Conservation (phyloP, 2,888 invertebrate genomes). For the Apodemia hepburni region DNA sequence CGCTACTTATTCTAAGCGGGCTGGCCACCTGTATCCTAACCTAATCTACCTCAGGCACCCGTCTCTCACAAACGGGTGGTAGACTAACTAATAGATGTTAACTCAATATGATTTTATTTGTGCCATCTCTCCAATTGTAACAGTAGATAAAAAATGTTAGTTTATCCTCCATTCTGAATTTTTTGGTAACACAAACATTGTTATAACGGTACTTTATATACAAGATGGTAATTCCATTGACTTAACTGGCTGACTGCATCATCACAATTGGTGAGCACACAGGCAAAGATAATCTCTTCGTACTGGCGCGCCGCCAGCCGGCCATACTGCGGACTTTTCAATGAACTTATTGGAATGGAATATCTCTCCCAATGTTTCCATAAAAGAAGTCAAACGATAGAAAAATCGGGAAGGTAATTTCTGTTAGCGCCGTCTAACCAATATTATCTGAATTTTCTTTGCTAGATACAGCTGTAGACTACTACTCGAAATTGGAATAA, state of each 20-base stretch:
- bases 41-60: too few relatives aligned
- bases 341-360: constrained; percentile 73
- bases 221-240: neutral
- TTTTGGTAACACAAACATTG: constrained; percentile 21
- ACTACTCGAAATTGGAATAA: neutral
- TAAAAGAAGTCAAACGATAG: constrained; percentile 71
- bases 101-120: too few relatives aligned
- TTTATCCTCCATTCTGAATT: too few relatives aligned
- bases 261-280: constrained; percentile 67
- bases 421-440: constrained; percentile 23
- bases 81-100: too few relatives aligned
- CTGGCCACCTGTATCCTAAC: too few relatives aligned
- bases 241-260: constrained; percentile 47
- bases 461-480: neutral
- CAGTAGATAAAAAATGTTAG: too few relatives aligned
- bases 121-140: too few relatives aligned
- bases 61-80: too few relatives aligned
- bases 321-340: constrained; percentile 77
- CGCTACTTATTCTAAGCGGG: too few relatives aligned
- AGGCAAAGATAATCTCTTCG: constrained; percentile 62
- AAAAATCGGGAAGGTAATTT: constrained; percentile 42
- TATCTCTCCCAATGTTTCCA: constrained; percentile 74
- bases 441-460: constrained; percentile 3
- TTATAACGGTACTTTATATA: constrained; percentile 19
- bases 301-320: constrained; percentile 69